Evolutionary conservation across 2,113 vertebrate genomes (phyloP).

Genomic region (human): DNA sequence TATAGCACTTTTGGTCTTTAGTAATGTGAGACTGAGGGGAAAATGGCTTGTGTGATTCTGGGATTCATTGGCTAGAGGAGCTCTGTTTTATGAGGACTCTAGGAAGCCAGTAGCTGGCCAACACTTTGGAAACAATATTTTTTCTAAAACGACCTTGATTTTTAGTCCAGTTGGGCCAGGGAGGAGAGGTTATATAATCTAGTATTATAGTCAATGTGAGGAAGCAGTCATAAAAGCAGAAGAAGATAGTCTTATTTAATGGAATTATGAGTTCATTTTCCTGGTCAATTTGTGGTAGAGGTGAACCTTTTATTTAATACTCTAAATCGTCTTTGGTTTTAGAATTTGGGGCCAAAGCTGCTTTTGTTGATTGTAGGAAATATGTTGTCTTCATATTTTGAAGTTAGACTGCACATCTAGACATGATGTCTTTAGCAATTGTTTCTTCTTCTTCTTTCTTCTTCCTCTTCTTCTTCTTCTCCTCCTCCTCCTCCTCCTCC

Average conservation of each 20-base stretch:
- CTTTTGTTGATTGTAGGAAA: constrained; percentile 19
- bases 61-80: not conserved
- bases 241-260: not conserved
- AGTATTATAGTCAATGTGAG: not conserved
- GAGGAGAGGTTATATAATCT: constrained; percentile 8
- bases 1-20: constrained; percentile 34
- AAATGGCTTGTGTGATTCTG: not conserved
- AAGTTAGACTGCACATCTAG: not conserved
- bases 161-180: not conserved
- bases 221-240: not conserved
- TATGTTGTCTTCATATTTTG: not conserved
- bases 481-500: fast-evolving
- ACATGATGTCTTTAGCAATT: not conserved
- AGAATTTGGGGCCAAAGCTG: not conserved
- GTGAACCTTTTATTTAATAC: not conserved
- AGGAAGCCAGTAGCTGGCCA: constrained; percentile 5
- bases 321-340: constrained; percentile 14
- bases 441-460: not conserved
- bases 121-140: constrained; percentile 34
- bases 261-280: not conserved
- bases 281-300: constrained; percentile 27
- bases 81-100: not conserved
- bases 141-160: not conserved
- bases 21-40: not conserved
- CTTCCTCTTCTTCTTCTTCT: too few species aligned